Conservation (phyloP, 2,888 invertebrate species). For the Drosophila monieri region DNA sequence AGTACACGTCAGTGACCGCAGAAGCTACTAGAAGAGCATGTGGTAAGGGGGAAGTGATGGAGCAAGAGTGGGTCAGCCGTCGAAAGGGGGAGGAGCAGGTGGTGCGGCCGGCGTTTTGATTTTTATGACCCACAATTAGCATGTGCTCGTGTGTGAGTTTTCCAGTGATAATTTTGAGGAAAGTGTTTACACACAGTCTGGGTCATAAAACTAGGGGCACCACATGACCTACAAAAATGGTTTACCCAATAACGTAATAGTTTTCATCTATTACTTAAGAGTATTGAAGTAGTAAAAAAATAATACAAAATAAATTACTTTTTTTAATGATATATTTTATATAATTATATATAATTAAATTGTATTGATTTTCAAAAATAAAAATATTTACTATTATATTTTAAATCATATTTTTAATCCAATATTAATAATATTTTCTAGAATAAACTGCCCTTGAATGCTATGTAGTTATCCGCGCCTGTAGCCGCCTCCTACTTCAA, state of each 20-base stretch:
- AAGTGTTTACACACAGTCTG: slow-evolving; percentile 34
- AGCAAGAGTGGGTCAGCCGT: background rate
- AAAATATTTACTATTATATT: no score
- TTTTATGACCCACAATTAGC: slow-evolving; percentile 47
- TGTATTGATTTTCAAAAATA: background rate
- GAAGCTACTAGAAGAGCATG: slow-evolving; percentile 44
- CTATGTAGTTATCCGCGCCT: background rate
- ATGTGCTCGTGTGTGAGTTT: slow-evolving; percentile 22
- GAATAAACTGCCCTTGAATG: background rate
- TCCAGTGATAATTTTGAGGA: slow-evolving; percentile 20
- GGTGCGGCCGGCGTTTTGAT: slow-evolving; percentile 26
- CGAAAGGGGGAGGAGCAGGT: background rate
- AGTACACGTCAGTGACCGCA: slow-evolving; percentile 78
- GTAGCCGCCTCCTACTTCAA: slow-evolving; percentile 1
- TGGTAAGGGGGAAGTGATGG: background rate
- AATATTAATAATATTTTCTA: no score
- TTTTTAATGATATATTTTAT: background rate
- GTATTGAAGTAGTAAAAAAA: background rate
- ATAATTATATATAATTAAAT: background rate
- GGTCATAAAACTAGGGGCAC: slow-evolving; percentile 9
- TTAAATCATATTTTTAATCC: no score
- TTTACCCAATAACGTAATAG: background rate
- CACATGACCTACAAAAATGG: background rate
- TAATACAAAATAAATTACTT: no score
- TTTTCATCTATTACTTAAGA: background rate